Evolutionary conservation across 2,888 invertebrate species (phyloP), one percentile per base, ranked within the genome.

Genomic region (Drosophila borborema): DNA sequence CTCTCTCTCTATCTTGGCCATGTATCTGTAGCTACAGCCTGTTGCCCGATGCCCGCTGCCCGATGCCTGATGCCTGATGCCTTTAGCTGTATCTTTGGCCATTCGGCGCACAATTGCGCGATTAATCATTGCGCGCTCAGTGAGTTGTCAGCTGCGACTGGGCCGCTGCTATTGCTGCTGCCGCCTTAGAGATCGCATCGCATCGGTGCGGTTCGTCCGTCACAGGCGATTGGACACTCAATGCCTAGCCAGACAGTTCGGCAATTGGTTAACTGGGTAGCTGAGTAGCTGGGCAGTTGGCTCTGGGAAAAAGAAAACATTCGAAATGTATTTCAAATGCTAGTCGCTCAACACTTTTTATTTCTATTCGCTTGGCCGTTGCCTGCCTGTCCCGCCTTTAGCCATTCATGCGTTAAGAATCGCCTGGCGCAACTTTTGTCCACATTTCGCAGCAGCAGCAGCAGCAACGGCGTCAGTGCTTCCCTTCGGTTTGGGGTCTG

Each of bases 121-220:
- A 89, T 89, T 90, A 89, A 89, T 89, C 90, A 89, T 89, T 82
- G 90, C 86, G 80, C 84, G 82, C 76, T 89, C 90, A 90, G 89
- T 89, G 90, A 89, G 89, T 86, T 89, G 89, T 89, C 90, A 89
- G 86, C 86, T 88, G 80, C 79, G 82, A 87, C 82, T 82, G 79
- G 72, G 75, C 59, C 46, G 59, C 60, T 28, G 28, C 28, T 5
- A 28, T 28, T 28, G 72, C 72, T 66, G 70, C 72, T 82, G 71
- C 84, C 78, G 75, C 60, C 84, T 79, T 64, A 73, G 73, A 87
- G 85, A 89, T 87, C 86, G 78, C 83, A 80, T 77, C 14, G 20
- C 61, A 20, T 74, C 74, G 34, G 40, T 64, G 38, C 16, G 20
- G 64, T 36, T 75, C 74, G 89, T 85, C 81, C 86, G 86, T 87